These are phyloP conservation scores for Leptobrachium ailaonicum DNA, from an alignment of 2,113 vertebrate species.

Conservation along the genomic window DNA sequence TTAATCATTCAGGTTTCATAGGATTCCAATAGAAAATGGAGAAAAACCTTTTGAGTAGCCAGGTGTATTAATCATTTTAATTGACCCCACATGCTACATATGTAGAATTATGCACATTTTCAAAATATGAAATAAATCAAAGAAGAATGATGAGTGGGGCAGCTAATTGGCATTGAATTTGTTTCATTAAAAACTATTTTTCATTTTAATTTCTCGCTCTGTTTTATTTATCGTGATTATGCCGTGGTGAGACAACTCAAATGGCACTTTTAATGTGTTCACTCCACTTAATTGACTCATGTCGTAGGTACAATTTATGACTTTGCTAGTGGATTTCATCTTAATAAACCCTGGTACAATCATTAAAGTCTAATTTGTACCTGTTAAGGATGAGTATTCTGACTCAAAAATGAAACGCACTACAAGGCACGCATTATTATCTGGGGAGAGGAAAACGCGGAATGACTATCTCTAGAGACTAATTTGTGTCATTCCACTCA, in stretches of 20 bases:
- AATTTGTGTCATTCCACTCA: not conserved
- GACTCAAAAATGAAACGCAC: not conserved
- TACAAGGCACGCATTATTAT: not conserved
- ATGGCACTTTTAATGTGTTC: not conserved
- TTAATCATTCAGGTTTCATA: no score
- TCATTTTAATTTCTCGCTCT: slow-evolving; percentile 3
- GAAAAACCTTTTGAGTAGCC: no score
- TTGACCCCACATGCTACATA: not conserved
- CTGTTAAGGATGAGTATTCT: not conserved
- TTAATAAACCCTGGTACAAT: slow-evolving; percentile 21
- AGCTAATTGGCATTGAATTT: not conserved
- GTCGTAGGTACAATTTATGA: slow-evolving; percentile 15
- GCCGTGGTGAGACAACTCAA: slow-evolving; percentile 1
- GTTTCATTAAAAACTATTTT: not conserved
- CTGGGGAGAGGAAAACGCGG: not conserved
- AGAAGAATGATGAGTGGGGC: not conserved
- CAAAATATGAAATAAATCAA: not conserved
- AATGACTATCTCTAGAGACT: not conserved
- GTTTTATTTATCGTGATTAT: not conserved
- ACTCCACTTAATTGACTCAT: slow-evolving; percentile 6
- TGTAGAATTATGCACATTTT: not conserved
- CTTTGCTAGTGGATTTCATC: slow-evolving; percentile 15
- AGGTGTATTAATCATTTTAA: not conserved
- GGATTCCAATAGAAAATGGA: no score
- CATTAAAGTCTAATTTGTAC: slow-evolving; percentile 16